Conservation (phyloP, 2,797 vertebrate species). For the Smutsia gigantea region DNA sequence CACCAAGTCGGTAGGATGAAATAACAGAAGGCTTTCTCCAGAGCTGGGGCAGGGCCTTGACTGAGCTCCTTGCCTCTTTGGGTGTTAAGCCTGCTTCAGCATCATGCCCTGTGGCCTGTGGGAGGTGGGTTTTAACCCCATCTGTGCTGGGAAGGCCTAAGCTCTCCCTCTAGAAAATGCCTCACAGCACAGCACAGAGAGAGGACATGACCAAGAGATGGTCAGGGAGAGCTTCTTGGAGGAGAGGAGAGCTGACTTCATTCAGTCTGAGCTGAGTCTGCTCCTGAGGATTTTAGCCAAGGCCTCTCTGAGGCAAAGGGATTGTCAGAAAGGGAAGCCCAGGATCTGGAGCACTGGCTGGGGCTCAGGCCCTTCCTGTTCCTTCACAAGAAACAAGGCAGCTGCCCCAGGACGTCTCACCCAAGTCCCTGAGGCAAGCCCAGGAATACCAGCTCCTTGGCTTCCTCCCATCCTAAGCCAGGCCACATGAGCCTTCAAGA, state of each 20-base stretch:
- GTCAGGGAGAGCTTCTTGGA: constrained; percentile 24
- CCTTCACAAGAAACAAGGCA: not conserved
- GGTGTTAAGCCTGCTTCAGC: constrained; percentile 28
- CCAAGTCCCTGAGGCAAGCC: not conserved
- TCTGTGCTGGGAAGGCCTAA: not conserved
- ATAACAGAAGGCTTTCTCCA: not conserved
- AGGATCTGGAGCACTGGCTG: not conserved
- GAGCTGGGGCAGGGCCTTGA: not conserved
- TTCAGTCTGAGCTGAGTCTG: not conserved
- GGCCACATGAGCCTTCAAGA: not conserved
- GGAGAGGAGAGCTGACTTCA: not conserved
- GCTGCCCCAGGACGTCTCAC: not conserved
- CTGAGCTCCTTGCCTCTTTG: constrained; percentile 10
- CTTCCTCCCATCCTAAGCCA: constrained; percentile 10
- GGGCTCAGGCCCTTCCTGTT: not conserved
- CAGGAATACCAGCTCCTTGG: not conserved
- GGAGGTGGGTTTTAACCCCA: constrained; percentile 42
- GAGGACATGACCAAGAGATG: not conserved
- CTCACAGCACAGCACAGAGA: not conserved
- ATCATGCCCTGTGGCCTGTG: not conserved
- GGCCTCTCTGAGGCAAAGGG: not conserved
- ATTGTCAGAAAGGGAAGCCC: not conserved
- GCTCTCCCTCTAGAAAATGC: constrained; percentile 29
- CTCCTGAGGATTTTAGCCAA: not conserved
- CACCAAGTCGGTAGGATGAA: not conserved